Percentiles rank a stretch among this genome's conserved stretches.
Evolutionary conservation across 2,888 invertebrate species (phyloP).

Genomic region (Andrena fulva): DNA sequence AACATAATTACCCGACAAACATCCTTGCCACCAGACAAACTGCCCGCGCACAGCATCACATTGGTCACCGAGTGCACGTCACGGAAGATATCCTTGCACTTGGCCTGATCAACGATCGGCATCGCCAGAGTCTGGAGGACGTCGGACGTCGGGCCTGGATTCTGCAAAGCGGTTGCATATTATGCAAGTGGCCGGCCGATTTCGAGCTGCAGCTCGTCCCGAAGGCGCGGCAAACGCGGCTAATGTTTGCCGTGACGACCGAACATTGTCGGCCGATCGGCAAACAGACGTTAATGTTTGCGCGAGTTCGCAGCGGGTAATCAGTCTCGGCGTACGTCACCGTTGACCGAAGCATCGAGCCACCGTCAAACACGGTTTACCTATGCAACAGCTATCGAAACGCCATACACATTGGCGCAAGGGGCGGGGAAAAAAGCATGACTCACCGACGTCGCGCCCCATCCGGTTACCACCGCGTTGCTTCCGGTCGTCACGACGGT

Average conservation of each 20-base stretch:
- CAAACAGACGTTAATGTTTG: conserved; percentile 63
- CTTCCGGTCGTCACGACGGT: conserved; percentile 33
- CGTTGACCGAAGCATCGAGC: conserved; percentile 47
- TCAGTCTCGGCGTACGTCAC: conserved; percentile 55
- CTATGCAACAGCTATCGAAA: conserved; percentile 41
- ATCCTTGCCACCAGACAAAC: conserved; percentile 70
- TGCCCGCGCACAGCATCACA: conserved; percentile 79
- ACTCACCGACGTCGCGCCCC: conserved; percentile 76
- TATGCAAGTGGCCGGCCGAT: not conserved
- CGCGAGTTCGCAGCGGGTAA: conserved; percentile 48
- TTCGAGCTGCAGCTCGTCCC: not conserved
- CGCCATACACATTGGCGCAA: not conserved
- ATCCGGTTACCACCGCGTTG: conserved; percentile 73
- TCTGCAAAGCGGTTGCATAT: not conserved
- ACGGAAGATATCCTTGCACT: conserved; percentile 82
- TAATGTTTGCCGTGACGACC: conserved; percentile 46
- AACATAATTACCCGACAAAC: conserved; percentile 68
- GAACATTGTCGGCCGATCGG: conserved; percentile 56
- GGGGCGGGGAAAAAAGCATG: not conserved
- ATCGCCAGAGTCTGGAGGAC: conserved; percentile 75
- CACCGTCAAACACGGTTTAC: conserved; percentile 43
- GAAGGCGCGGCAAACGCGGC: not conserved
- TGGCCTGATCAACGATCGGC: conserved; percentile 83
- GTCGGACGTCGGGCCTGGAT: too few relatives aligned
- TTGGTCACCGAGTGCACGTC: conserved; percentile 73